Evolutionary conservation across 2,888 invertebrate genomes (phyloP), one percentile per base, ranked within the genome.

Genomic region (Drosophila testacea): DNA sequence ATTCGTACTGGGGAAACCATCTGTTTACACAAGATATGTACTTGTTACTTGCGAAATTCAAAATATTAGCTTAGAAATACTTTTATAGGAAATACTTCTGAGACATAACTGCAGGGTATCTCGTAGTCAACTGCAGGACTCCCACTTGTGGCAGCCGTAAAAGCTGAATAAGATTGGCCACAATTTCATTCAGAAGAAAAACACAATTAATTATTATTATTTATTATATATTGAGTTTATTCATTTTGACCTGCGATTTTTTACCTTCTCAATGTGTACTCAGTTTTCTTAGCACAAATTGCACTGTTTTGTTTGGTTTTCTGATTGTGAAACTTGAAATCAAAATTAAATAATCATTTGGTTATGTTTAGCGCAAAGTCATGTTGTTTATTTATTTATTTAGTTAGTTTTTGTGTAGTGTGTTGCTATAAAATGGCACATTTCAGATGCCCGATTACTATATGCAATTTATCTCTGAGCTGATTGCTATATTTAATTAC

Each of bases 141-240:
- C 9, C 9, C 9, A 32, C 6, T 11, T 7, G 10, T 5, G 41
- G 7, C n/a, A 10, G 11, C 6, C 5, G 0, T 16, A 28, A 1
- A 0, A 16, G 11, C 6, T 54, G 13, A 11, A 32, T n/a, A 11
- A 16, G 16, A 34, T 22, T 10, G 10, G 11, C 13, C 9, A 13
- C 30, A 6, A 16, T 11, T 39, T 39, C 10, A 4, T 2, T 5
- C 11, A 16, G 6, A 42, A 11, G 3, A 30, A 60, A 57, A 68
- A 50, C 52, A 44, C 34, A 44, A 55, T n/a, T 13, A 44, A 11
- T 13, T 41, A 34, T 59, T 51, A 46, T 64, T 32, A 42, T 64
- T 64, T 73, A 78, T 61, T 32, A 42, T 64, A 61, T 73, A 78
- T 63, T 78, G 27, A 63, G 32, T 78, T 78, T 60, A 57, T 70